Conservation (phyloP, 30 jellyfish, hydroid and myxozoan genomes). For the Rhopilema esculentum region DNA sequence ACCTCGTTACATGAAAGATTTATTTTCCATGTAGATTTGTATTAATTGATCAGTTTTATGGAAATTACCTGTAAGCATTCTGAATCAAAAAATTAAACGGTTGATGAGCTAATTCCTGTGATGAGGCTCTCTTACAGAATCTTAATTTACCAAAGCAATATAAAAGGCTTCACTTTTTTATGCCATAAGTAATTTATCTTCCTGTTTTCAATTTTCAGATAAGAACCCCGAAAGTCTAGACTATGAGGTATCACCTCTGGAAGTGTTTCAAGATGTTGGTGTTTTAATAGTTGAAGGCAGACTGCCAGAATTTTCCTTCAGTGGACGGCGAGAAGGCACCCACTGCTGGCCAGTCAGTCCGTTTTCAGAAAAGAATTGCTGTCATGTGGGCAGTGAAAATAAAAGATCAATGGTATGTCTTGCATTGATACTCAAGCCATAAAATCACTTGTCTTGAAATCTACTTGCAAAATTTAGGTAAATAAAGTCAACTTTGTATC, state of each 20-base stretch:
- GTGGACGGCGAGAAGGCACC: constrained; percentile 83
- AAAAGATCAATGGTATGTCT: constrained; percentile 52
- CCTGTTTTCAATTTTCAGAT: not conserved
- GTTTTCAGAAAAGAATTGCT: constrained; percentile 74
- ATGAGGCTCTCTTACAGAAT: too few species aligned
- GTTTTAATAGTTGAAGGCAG: constrained; percentile 93
- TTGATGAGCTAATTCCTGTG: too few species aligned
- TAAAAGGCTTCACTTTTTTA: too few species aligned
- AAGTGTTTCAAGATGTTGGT: constrained; percentile 79
- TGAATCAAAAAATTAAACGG: not conserved
- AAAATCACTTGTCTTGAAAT: not conserved
- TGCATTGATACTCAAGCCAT: not conserved
- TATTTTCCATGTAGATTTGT: not conserved
- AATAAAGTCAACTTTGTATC: not conserved
- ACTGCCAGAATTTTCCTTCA: constrained; percentile 76
- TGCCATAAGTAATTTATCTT: not conserved
- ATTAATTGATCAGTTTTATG: not conserved
- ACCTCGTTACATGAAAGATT: not conserved
- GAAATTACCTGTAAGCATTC: not conserved
- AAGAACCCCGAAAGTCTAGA: constrained; percentile 47
- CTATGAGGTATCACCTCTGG: constrained; percentile 82
- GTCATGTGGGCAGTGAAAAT: constrained; percentile 8
- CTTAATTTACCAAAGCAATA: too few species aligned
- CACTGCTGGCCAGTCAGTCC: constrained; percentile 97
- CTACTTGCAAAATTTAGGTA: not conserved